phyloP scores from a whole-genome alignment of 2,888 invertebrate species.

The Pyralis farinalis region DNA sequence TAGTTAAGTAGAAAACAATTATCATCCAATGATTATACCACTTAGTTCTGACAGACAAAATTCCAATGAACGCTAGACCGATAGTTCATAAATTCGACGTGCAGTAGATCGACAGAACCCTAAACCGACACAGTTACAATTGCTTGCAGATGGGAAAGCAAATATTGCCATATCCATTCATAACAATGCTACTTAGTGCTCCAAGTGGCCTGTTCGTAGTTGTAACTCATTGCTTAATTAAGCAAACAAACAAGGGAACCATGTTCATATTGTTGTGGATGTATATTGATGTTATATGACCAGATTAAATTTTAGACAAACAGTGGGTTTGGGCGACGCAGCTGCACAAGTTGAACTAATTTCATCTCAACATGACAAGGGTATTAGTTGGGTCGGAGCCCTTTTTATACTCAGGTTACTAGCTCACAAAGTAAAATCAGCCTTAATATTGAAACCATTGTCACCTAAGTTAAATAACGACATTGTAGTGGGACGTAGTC shows the following conservation, averaged over 20 bases:
- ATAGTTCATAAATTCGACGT: too few species aligned
- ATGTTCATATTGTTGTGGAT: conserved; percentile 19
- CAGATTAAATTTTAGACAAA: conserved; percentile 68
- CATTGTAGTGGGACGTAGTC: background rate
- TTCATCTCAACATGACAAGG: conserved; percentile 77
- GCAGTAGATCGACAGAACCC: too few species aligned
- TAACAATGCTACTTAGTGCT: background rate
- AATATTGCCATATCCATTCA: conserved; percentile 1
- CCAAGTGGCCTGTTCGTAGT: background rate
- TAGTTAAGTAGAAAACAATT: too few species aligned
- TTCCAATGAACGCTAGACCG: too few species aligned
- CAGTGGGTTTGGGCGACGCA: conserved; percentile 57
- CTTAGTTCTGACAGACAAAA: too few species aligned
- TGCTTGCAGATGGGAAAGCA: too few species aligned
- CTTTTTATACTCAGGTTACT: conserved; percentile 70
- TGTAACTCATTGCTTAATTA: conserved; percentile 19
- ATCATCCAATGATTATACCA: too few species aligned
- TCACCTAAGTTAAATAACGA: conserved; percentile 32
- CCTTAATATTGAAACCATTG: conserved; percentile 39
- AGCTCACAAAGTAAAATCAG: conserved; percentile 43
- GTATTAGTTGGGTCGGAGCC: conserved; percentile 73
- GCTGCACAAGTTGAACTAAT: conserved; percentile 74
- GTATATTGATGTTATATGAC: conserved; percentile 49
- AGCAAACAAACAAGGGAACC: conserved; percentile 22
- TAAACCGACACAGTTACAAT: too few species aligned